A percentile compares a stretch with the other conserved stretches of the same genome.
Conservation (phyloP, 2,113 vertebrate genomes). For the Sisor rabdophorus region DNA sequence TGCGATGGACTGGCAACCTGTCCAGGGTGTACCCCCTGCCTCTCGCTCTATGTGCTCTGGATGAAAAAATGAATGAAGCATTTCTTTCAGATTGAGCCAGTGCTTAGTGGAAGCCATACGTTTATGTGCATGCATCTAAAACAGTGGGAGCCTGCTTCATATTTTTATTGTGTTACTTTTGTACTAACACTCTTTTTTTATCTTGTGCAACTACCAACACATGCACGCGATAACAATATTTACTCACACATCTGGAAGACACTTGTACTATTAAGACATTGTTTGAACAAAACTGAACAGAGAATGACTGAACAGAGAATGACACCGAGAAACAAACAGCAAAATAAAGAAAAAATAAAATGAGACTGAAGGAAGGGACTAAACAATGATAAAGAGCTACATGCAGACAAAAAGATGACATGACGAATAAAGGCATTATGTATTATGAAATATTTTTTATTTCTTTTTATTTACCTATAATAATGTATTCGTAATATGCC, state of each 20-base stretch:
- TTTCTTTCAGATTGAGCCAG: too few relatives aligned
- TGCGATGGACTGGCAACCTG: too few relatives aligned
- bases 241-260: slow-evolving; percentile 26
- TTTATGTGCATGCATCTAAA: slow-evolving; percentile 1
- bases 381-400: background rate
- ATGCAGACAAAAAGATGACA: too few relatives aligned
- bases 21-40: too few relatives aligned
- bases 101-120: too few relatives aligned
- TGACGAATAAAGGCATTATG: background rate
- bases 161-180: background rate
- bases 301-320: too few relatives aligned
- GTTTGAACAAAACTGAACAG: background rate
- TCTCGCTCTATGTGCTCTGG: too few relatives aligned
- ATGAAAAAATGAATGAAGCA: too few relatives aligned
- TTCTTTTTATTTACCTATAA: too few relatives aligned
- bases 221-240: slow-evolving; percentile 3
- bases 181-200: background rate
- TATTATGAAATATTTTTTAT: too few relatives aligned
- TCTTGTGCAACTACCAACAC: background rate
- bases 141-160: slow-evolving; percentile 15
- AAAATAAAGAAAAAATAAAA: background rate
- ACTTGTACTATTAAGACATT: slow-evolving; percentile 1
- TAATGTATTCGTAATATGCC: background rate
- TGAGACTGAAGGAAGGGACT: background rate
- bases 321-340: background rate